Base-by-base conservation (phyloP, 1,140 invertebrate species). In the Cyrtorhinus lividipennis region DNA sequence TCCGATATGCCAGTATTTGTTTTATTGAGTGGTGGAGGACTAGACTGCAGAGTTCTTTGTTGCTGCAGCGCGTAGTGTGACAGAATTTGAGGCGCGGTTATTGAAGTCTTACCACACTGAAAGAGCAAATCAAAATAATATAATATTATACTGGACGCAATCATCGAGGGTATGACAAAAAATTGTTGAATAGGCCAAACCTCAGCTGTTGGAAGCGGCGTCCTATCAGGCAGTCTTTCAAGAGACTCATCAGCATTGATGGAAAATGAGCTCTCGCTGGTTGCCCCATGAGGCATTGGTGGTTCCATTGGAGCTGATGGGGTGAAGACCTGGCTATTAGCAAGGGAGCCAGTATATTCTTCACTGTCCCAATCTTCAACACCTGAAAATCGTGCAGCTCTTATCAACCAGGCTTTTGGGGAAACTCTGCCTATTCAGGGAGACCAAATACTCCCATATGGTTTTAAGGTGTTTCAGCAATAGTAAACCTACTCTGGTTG, bases 311-410 rank as follows among this genome's bases (percentile, higher is more conserved):
- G 72, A 64, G 78, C 76, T 68, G 85, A 88, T 24, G 88, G 84
- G 30, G 88, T 92, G 70, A 92, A 92, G 58, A 96, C 92, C 78
- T 95, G 95, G n/a, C 88, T 92, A 71, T 95, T 92, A 61, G 90
- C 86, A 61, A 95, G 77, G 65, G 88, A 92, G 62, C 91, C 91
- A 12, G 90, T 91, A 77, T 93, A 95, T 71, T 93, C 90, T 75
- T 95, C 92, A 71, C 92, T 92, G 73, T 92, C 91, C 92, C 92
- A 95, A 70, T 95, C 90, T 75, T 92, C 88, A 69, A 83, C 12
- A 26, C 24, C 22, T 12, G 45, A 56, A 53, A 53, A 20, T n/a
- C n/a, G n/a, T 57, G n/a, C n/a, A n/a, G n/a, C n/a, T n/a, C n/a
- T n/a, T n/a, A n/a, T n/a, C n/a, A n/a, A n/a, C n/a, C n/a, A n/a